Conservation (phyloP, 2,113 vertebrate genomes). For the Xenus cinereus region DNA sequence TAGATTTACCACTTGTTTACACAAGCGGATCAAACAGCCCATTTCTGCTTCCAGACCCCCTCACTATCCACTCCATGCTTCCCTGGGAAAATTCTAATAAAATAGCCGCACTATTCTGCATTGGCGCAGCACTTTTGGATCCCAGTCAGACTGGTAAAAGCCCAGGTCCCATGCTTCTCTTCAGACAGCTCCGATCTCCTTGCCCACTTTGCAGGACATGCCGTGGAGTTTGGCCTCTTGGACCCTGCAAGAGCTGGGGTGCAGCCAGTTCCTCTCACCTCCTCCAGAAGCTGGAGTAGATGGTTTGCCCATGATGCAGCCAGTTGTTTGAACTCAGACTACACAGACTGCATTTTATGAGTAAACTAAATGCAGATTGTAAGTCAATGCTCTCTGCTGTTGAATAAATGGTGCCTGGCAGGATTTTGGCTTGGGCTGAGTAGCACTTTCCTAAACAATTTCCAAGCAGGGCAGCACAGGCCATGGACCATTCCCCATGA, state of each 20-base stretch:
- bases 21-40: background rate
- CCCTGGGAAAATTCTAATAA: constrained; percentile 37
- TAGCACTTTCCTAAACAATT: background rate
- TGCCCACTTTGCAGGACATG: background rate
- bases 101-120: background rate
- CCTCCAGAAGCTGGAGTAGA: background rate
- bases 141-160: background rate
- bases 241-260: background rate
- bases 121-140: background rate
- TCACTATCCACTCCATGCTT: background rate
- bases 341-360: background rate
- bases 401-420: background rate
- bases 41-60: constrained; percentile 1
- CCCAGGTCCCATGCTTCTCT: background rate
- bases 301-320: background rate
- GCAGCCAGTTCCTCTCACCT: background rate
- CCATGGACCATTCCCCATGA: background rate
- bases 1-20: constrained; percentile 43
- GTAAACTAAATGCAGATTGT: background rate
- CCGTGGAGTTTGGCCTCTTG: background rate
- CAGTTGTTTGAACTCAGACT: background rate
- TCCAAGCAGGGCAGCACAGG: background rate
- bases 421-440: background rate
- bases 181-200: background rate
- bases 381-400: background rate